Evolutionary conservation across 2,888 invertebrate genomes (phyloP).

Genomic region (Sthenelais limicola): DNA sequence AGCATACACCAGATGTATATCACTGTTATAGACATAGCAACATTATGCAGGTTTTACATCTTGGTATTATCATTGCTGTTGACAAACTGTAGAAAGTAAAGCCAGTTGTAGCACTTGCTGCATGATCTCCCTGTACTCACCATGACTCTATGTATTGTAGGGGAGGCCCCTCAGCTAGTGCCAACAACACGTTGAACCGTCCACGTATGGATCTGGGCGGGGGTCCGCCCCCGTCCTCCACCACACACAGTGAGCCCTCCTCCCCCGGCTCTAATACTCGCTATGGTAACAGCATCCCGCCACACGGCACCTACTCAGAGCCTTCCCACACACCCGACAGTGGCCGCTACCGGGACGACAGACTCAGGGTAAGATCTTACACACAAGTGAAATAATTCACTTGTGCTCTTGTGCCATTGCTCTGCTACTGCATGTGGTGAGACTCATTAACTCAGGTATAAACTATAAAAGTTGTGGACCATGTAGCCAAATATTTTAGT

Average conservation of each 20-base stretch:
- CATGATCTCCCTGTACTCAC: background rate
- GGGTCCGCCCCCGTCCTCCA: conserved; percentile 38
- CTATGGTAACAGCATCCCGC: conserved; percentile 31
- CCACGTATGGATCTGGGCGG: conserved; percentile 53
- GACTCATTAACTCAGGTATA: too few species aligned
- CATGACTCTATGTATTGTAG: background rate
- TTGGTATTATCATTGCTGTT: too few species aligned
- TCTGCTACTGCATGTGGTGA: too few species aligned
- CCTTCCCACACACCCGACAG: conserved; percentile 22
- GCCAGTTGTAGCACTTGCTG: too few species aligned
- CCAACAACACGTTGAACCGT: conserved; percentile 52
- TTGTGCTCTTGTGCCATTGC: too few species aligned
- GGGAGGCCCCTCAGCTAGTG: conserved; percentile 45
- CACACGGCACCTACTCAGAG: background rate
- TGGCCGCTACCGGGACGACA: conserved; percentile 30
- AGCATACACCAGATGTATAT: too few species aligned
- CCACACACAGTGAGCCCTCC: conserved; percentile 47
- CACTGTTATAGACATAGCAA: too few species aligned
- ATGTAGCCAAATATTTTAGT: too few species aligned
- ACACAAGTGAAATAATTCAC: too few species aligned
- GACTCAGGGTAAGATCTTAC: conserved; percentile 28
- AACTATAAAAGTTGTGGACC: too few species aligned
- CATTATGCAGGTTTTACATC: too few species aligned
- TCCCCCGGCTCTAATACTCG: conserved; percentile 26
- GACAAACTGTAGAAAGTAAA: too few species aligned